phyloP scores from a whole-genome alignment of 1,140 invertebrate genomes.

The Aphaenogaster rudis region DNA sequence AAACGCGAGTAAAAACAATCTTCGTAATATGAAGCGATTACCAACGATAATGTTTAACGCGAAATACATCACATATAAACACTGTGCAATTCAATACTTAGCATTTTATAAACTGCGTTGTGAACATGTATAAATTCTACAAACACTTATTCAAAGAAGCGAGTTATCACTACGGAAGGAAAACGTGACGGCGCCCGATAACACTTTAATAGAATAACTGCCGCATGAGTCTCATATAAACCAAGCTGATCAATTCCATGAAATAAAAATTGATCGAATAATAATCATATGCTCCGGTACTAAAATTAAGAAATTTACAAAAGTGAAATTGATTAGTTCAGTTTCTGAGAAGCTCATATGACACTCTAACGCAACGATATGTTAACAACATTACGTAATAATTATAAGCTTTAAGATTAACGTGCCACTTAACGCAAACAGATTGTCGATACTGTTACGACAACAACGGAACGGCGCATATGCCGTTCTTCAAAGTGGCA shows the following conservation, averaged over 20 bases:
- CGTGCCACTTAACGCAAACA: constrained; percentile 7
- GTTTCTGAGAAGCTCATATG: background rate
- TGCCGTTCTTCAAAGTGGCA: background rate
- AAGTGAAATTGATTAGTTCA: background rate
- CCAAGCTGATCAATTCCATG: background rate
- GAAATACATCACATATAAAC: background rate
- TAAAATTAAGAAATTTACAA: background rate
- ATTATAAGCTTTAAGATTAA: background rate
- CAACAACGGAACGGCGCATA: background rate
- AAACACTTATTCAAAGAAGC: background rate
- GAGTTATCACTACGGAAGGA: background rate
- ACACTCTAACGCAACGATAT: background rate
- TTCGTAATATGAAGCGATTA: background rate
- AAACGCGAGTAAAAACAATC: background rate
- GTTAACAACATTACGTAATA: background rate
- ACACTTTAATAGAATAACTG: background rate
- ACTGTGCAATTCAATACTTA: background rate
- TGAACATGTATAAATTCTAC: constrained; percentile 6
- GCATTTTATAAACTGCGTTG: background rate
- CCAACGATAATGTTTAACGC: constrained; percentile 1
- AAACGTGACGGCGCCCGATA: background rate
- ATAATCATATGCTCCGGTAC: background rate
- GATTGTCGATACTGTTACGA: constrained; percentile 9
- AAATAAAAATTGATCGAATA: background rate
- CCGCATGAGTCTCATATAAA: background rate